These are phyloP conservation scores for Dendrolimus houi DNA, from an alignment of 2,888 invertebrate species.

Conservation along the genomic window DNA sequence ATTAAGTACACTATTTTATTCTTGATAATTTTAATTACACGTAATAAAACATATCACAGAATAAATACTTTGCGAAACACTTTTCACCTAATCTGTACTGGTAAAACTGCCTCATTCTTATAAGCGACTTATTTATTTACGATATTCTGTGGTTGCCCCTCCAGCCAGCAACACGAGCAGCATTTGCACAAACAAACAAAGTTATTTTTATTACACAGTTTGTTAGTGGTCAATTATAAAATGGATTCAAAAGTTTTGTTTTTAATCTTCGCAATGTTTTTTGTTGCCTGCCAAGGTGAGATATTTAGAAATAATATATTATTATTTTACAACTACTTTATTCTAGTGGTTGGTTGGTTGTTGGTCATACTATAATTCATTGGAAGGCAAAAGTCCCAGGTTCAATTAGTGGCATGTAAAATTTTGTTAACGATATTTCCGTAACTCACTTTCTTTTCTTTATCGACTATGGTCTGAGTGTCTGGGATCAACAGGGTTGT, in stretches of 20 bases:
- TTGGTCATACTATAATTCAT: too few relatives aligned
- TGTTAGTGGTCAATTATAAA: conserved; percentile 11
- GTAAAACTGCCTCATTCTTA: conserved; percentile 44
- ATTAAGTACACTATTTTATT: background rate
- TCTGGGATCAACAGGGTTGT: too few relatives aligned
- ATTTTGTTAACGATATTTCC: too few relatives aligned
- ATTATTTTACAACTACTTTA: background rate
- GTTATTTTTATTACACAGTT: conserved; percentile 9
- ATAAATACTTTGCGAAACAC: conserved; percentile 8
- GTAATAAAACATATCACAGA: background rate
- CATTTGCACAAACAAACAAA: conserved; percentile 13
- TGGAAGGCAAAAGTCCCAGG: too few relatives aligned
- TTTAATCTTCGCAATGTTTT: conserved; percentile 29
- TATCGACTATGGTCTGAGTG: too few relatives aligned
- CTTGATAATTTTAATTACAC: background rate
- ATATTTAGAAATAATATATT: conserved; percentile 5
- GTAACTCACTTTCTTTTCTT: too few relatives aligned
- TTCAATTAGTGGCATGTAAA: too few relatives aligned
- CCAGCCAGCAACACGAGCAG: conserved; percentile 14
- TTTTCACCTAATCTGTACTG: conserved; percentile 41
- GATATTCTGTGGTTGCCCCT: background rate
- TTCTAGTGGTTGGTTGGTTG: too few relatives aligned
- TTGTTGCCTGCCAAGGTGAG: conserved; percentile 42
- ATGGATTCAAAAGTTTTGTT: conserved; percentile 39
- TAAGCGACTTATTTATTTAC: background rate